Conservation (phyloP, 2,797 vertebrate genomes). For the Pygocentrus nattereri region DNA sequence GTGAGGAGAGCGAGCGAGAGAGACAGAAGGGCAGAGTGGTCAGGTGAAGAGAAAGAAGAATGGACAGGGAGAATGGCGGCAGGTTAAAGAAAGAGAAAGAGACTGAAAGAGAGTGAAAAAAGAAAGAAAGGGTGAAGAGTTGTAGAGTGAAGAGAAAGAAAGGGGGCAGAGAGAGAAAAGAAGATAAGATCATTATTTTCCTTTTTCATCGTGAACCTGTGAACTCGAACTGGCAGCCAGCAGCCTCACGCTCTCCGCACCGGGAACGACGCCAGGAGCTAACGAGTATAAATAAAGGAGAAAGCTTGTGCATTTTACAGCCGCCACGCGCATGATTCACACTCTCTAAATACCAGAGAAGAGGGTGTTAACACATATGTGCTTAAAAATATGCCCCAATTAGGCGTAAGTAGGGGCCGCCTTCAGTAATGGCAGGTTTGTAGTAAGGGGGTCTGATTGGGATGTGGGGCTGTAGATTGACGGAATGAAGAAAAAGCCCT, state of each 20-base stretch:
- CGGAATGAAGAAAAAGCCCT: conserved; percentile 23
- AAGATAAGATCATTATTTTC: neutral
- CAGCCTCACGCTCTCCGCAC: conserved; percentile 11
- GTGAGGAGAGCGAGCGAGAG: no score
- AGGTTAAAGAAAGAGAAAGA: neutral
- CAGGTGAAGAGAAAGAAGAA: no score
- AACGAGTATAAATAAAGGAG: conserved; percentile 54
- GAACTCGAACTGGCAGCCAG: conserved; percentile 35
- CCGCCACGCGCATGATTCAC: conserved; percentile 45
- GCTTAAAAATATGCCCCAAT: conserved; percentile 43
- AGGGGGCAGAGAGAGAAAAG: neutral
- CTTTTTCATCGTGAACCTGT: conserved; percentile 28
- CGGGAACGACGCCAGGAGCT: conserved; percentile 50
- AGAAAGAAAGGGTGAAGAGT: neutral
- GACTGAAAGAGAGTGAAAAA: neutral
- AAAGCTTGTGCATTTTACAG: conserved; percentile 46
- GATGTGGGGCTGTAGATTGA: neutral
- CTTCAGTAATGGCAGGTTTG: conserved; percentile 4
- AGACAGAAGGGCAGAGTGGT: no score
- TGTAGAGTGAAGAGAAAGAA: neutral
- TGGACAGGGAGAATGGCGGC: neutral
- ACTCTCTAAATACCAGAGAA: conserved; percentile 50
- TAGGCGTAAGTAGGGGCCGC: conserved; percentile 33
- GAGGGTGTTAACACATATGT: conserved; percentile 51
- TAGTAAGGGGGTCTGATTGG: conserved; percentile 20